These are phyloP conservation scores for Aphidius colemani DNA, from an alignment of 2,888 invertebrate species.

Conservation along the genomic window DNA sequence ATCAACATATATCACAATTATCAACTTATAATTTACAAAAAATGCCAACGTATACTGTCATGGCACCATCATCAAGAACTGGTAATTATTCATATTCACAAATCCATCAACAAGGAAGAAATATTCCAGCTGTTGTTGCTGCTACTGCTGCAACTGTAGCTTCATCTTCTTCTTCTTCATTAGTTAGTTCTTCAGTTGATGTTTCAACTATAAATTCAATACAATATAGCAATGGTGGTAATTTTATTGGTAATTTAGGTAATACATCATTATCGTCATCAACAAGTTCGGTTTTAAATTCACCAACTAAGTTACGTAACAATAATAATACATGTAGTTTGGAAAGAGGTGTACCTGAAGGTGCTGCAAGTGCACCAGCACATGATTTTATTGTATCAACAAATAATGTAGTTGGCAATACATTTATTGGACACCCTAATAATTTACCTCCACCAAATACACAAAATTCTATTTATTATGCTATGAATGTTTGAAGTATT, in stretches of 20 bases:
- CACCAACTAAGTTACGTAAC: conserved; percentile 54
- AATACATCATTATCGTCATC: conserved; percentile 39
- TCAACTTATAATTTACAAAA: conserved; percentile 41
- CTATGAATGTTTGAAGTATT: conserved; percentile 79
- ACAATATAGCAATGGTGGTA: conserved; percentile 25
- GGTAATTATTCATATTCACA: conserved; percentile 27
- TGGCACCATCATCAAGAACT: conserved; percentile 38
- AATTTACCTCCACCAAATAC: conserved; percentile 53
- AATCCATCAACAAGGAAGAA: conserved; percentile 34
- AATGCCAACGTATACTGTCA: conserved; percentile 39
- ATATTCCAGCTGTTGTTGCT: conserved; percentile 26
- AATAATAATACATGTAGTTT: conserved; percentile 42
- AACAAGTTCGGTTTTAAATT: conserved; percentile 46
- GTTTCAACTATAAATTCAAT: conserved; percentile 48
- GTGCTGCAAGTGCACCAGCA: conserved; percentile 72
- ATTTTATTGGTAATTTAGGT: conserved; percentile 15
- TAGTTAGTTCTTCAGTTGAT: conserved; percentile 28
- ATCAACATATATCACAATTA: conserved; percentile 43
- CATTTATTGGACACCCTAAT: conserved; percentile 51
- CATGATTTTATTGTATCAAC: conserved; percentile 61
- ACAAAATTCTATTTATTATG: conserved; percentile 70
- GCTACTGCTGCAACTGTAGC: conserved; percentile 28
- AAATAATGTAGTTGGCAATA: conserved; percentile 43
- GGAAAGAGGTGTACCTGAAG: conserved; percentile 76
- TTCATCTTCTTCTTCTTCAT: too few relatives aligned